phyloP scores from a whole-genome alignment of 2,888 invertebrate species.

The Eudemis profundana region DNA sequence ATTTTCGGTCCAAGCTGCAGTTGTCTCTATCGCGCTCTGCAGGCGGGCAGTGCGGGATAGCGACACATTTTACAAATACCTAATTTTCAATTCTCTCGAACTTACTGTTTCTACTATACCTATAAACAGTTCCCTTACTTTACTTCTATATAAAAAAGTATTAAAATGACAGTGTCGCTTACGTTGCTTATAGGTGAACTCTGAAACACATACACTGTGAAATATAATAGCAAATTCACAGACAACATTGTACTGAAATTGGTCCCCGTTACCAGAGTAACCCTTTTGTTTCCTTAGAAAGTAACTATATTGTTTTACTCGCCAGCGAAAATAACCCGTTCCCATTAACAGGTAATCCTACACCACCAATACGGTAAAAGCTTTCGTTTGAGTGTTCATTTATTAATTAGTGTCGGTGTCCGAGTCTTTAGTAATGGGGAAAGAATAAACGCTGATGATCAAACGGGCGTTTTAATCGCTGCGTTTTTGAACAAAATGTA shows the following conservation, averaged over 20 bases:
- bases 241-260: neutral
- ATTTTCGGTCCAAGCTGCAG: no score
- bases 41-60: no score
- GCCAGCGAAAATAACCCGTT: slow-evolving; percentile 58
- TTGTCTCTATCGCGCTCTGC: no score
- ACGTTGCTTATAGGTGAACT: no score
- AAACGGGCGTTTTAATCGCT: slow-evolving; percentile 46
- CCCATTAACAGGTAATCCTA: slow-evolving; percentile 68
- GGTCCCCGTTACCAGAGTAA: slow-evolving; percentile 25
- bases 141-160: no score
- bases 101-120: no score
- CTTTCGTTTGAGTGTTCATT: slow-evolving; percentile 56
- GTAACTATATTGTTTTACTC: slow-evolving; percentile 48
- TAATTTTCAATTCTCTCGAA: no score
- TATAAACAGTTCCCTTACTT: no score
- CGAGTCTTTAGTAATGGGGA: slow-evolving; percentile 52
- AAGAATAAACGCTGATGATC: slow-evolving; percentile 49
- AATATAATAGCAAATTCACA: neutral
- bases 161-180: no score
- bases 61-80: no score
- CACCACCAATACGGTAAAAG: slow-evolving; percentile 66
- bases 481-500: neutral
- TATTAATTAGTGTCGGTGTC: slow-evolving; percentile 62
- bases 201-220: neutral
- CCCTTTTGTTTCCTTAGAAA: slow-evolving; percentile 49